phyloP scores from a whole-genome alignment of 2,888 invertebrate genomes.

The Ferdinandea cuprea region DNA sequence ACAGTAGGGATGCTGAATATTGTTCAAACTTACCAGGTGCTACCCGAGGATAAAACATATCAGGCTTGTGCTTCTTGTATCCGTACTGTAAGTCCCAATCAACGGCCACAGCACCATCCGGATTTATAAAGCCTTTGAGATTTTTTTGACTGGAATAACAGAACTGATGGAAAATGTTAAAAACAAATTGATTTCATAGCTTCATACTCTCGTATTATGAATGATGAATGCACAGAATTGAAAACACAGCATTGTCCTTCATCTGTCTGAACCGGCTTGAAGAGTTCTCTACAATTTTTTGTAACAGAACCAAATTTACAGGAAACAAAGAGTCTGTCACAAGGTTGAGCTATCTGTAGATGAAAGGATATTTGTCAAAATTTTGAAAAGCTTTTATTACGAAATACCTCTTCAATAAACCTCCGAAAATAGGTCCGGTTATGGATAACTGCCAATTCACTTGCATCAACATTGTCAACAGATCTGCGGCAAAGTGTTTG shows the following conservation, averaged over 20 bases:
- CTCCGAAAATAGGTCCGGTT: slow-evolving; percentile 66
- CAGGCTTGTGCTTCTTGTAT: slow-evolving; percentile 85
- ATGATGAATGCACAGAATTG: slow-evolving; percentile 88
- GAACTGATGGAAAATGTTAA: background rate
- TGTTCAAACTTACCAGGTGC: slow-evolving; percentile 84
- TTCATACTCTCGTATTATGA: slow-evolving; percentile 85
- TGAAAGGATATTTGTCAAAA: background rate
- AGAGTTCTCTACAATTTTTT: slow-evolving; percentile 87
- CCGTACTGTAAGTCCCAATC: slow-evolving; percentile 91
- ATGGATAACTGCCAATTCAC: slow-evolving; percentile 30
- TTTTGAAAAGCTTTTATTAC: background rate
- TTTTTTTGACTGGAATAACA: slow-evolving; percentile 12
- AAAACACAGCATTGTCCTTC: slow-evolving; percentile 94
- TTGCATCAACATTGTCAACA: slow-evolving; percentile 73
- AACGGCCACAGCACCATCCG: slow-evolving; percentile 84
- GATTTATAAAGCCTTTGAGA: background rate
- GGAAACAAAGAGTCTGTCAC: slow-evolving; percentile 87
- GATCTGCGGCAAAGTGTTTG: slow-evolving; percentile 77
- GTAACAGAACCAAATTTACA: slow-evolving; percentile 87
- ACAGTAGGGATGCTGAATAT: too few species aligned
- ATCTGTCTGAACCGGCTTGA: slow-evolving; percentile 90
- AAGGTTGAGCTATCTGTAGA: slow-evolving; percentile 88
- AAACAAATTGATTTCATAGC: background rate
- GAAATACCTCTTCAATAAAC: slow-evolving; percentile 76
- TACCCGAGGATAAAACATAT: slow-evolving; percentile 85